A percentile compares a stretch with the other conserved stretches of the same genome.
Conservation (phyloP, 1,140 invertebrate genomes). For the Trichonephila clavata region DNA sequence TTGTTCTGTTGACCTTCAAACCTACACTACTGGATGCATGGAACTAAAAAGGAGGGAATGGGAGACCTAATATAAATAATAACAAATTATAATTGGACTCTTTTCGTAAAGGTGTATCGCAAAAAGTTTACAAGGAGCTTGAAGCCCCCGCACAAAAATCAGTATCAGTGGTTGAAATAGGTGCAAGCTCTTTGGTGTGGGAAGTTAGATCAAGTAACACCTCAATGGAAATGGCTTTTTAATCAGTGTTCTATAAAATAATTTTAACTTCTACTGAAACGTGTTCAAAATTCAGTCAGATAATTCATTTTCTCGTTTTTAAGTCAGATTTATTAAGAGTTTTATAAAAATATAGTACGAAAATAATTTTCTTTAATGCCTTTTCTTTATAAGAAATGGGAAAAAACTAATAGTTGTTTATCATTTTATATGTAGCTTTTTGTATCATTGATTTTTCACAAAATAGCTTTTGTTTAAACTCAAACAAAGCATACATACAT, state of each 20-base stretch:
- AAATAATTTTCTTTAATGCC: too few species aligned
- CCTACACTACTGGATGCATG: background rate
- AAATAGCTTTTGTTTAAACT: too few species aligned
- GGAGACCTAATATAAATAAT: background rate
- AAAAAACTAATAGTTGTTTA: too few species aligned
- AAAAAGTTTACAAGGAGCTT: background rate
- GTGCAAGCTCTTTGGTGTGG: background rate
- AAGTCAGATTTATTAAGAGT: too few species aligned
- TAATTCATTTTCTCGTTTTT: too few species aligned
- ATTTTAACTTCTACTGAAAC: too few species aligned
- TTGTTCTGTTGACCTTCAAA: conserved; percentile 9
- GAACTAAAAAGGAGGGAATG: background rate
- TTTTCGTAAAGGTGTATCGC: background rate
- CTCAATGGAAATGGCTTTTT: background rate
- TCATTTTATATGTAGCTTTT: too few species aligned
- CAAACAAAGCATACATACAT: too few species aligned
- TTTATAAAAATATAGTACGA: too few species aligned
- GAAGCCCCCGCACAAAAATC: background rate
- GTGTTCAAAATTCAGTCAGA: too few species aligned
- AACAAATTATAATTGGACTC: background rate
- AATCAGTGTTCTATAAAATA: background rate
- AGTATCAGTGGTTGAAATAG: background rate
- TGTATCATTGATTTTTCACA: too few species aligned
- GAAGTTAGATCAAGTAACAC: background rate
- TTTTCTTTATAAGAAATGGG: too few species aligned